Evolutionary conservation across 1,140 invertebrate species (phyloP), one percentile per base, ranked within the genome.

Genomic region (Rhizoglyphus robini): DNA sequence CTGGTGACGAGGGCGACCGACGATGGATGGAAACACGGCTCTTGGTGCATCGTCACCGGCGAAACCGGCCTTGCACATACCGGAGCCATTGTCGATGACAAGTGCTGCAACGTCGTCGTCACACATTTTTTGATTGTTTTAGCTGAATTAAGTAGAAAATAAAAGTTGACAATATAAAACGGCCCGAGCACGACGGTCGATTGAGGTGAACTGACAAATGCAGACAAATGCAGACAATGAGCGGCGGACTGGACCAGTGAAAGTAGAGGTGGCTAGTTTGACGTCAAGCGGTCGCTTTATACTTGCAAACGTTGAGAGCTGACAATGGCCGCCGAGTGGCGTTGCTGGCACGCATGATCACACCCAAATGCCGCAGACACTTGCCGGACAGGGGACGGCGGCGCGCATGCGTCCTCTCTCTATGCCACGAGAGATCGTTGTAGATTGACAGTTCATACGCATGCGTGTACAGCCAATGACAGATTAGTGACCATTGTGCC

Each of bases 31-130:
- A 79, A 91, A 91, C 66, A 91, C 88, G 74, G 88, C 88, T 70
- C 88, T 81, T 47, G 88, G 88, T 59, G 88, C 88, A 79, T 90
- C 87, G 76, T 90, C 88, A 71, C 88, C 88, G 69, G 88, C 88
- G 76, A 92, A 91, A 69, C 88, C 88, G 75, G 88, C 88, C 75
- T 91, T 89, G 79, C 87, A 90, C 87, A 90, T 90, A 70, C 87
- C 87, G 69, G 87, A 89, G 70, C 88, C 88, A 82, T 90, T 90
- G 79, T 91, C 88, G 51, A 91, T 84, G 69, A 90, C 88, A 69
- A 90, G 78, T 72, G 88, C 87, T 70, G 86, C 85, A 79, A 90
- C 86, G 76, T 90, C 88, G 76, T 90, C 88, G 82, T 88, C 86
- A 82, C 86, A 88, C 88, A 90, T 90, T 75, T 81, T 85, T 73